Evolutionary conservation across 2,888 invertebrate species (phyloP), one percentile per base, ranked within the genome.

Genomic region (Apocheima hispidaria): DNA sequence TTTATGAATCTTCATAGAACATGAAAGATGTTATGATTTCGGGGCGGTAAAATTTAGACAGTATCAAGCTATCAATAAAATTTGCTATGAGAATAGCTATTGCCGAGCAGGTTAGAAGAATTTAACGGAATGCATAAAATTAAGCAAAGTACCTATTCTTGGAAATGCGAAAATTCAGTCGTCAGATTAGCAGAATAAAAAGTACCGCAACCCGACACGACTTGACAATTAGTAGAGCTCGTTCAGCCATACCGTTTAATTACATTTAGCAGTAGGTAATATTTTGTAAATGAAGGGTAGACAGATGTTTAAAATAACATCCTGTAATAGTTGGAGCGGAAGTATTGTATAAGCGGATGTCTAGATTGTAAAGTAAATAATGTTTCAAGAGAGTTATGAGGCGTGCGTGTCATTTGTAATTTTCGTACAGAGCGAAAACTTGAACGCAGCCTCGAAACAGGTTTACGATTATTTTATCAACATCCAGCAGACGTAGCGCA

Each of bases 381-480:
- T 62, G 52, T 69, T 44, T 60, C 63, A 35, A 36, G 44, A 55
- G 28, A 52, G 52, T 48, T 52, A 56, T n/a, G 56, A 52, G 67
- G 50, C 57, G 64, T 63, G 63, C 52, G 55, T 64, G 65, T 40
- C 26, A 38, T 51, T 51, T 40, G 48, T 41, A 66, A 60, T 56
- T 59, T 58, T 49, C 46, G 58, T 40, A 53, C 26, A 38, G 16
- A 28, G 60, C 59, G 64, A 61, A 64, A 72, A 69, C 67, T 56
- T 57, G 60, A 51, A 59, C 66, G 66, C 68, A 66, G 58, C 71
- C 54, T 67, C 67, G 62, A 71, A 81, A 85, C 85, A 84, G 77
- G 84, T 87, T 88, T 83, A 82, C 75, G 81, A 80, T 77, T 81
- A 79, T 86, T 82, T 84, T 85, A 85, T 86, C 86, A 83, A 75